phyloP scores from a whole-genome alignment of 1,140 invertebrate species.

The Vollenhovia emeryi region DNA sequence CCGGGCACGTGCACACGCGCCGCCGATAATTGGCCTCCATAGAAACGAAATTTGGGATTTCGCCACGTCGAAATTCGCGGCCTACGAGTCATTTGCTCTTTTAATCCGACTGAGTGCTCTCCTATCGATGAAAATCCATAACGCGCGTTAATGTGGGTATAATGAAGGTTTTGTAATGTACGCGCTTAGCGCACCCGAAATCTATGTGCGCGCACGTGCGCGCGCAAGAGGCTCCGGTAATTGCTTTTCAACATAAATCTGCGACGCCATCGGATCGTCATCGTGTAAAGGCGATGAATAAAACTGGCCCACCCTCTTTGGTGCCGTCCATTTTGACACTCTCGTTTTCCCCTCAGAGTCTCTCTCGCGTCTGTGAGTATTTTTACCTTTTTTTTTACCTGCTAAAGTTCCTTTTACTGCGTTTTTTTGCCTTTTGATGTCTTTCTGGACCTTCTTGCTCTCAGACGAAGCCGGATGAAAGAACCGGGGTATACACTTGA shows the following conservation, averaged over 20 bases:
- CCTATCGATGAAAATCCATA: constrained; percentile 16
- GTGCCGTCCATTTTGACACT: background rate
- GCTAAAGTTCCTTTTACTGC: background rate
- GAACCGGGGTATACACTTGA: background rate
- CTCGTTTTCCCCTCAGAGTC: background rate
- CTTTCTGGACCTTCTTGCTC: too few species aligned
- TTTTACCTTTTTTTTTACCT: background rate
- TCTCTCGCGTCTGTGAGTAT: background rate
- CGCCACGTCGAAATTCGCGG: background rate
- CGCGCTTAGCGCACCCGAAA: background rate
- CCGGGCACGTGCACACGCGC: constrained; percentile 11
- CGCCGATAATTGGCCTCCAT: constrained; percentile 13
- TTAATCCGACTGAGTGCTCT: background rate
- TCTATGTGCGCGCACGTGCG: background rate
- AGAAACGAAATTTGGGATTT: constrained; percentile 6
- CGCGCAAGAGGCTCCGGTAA: background rate
- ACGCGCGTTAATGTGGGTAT: background rate
- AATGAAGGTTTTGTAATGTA: background rate
- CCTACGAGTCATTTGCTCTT: constrained; percentile 8
- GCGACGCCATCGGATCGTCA: background rate
- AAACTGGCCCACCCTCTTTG: background rate
- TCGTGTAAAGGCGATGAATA: constrained; percentile 6
- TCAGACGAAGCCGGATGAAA: constrained; percentile 2
- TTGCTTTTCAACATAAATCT: constrained; percentile 7
- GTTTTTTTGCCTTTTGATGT: background rate